Conservation (phyloP, 2,888 invertebrate genomes). For the Caenorhabditis angaria region DNA sequence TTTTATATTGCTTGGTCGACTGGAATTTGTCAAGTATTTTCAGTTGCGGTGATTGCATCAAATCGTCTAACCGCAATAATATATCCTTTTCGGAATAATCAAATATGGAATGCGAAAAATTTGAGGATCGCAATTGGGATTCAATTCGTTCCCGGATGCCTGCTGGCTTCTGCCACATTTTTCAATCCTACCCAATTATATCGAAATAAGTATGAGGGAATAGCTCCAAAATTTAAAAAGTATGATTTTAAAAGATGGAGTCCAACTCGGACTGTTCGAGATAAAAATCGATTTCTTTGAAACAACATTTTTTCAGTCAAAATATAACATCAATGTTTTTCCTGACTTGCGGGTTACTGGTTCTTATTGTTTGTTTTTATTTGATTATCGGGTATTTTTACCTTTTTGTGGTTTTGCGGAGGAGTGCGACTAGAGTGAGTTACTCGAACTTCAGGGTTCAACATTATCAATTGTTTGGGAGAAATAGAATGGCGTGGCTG, state of each 20-base stretch:
- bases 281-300: too few relatives aligned
- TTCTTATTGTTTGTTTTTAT: slow-evolving; percentile 16
- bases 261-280: too few relatives aligned
- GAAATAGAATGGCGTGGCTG: too few relatives aligned
- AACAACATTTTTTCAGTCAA: slow-evolving; percentile 7
- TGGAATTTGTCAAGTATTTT: slow-evolving; percentile 35
- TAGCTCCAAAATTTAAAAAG: slow-evolving; percentile 25
- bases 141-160: slow-evolving; percentile 25
- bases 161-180: slow-evolving; percentile 12
- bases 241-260: too few relatives aligned
- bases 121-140: slow-evolving; percentile 21
- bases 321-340: slow-evolving; percentile 18
- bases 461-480: too few relatives aligned
- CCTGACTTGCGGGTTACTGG: slow-evolving; percentile 16
- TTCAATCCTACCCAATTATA: slow-evolving; percentile 26
- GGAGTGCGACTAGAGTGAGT: too few relatives aligned
- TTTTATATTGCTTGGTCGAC: slow-evolving; percentile 39
- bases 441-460: too few relatives aligned
- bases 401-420: slow-evolving; percentile 7
- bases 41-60: slow-evolving; percentile 27
- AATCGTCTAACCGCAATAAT: slow-evolving; percentile 30
- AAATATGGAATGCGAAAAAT: slow-evolving; percentile 20
- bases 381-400: slow-evolving; percentile 26
- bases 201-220: slow-evolving; percentile 11
- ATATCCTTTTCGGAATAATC: slow-evolving; percentile 10